A percentile compares a stretch with the other conserved stretches of the same genome.
Evolutionary conservation across 1,140 invertebrate genomes (phyloP).

Genomic region (Onthophagus taurus): DNA sequence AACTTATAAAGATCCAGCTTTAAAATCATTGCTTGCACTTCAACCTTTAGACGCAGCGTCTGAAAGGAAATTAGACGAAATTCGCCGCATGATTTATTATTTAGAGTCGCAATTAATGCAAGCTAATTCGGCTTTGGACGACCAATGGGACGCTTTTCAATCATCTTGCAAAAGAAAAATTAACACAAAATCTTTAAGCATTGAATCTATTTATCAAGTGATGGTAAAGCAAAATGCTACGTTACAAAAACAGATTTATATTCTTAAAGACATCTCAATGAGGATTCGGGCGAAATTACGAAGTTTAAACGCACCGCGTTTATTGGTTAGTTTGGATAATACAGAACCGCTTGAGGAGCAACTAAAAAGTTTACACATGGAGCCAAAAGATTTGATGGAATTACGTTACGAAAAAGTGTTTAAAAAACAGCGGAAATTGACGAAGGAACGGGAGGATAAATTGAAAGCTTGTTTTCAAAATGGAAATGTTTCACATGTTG

Average conservation of each 20-base stretch:
- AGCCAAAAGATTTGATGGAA: constrained; percentile 19
- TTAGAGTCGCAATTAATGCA: constrained; percentile 51
- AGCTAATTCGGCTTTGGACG: constrained; percentile 46
- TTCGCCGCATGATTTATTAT: constrained; percentile 49
- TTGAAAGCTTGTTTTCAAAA: constrained; percentile 23
- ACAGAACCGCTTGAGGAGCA: constrained; percentile 22
- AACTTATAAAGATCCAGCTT: constrained; percentile 43
- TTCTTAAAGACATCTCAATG: constrained; percentile 31
- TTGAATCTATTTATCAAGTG: constrained; percentile 58
- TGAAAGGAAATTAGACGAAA: constrained; percentile 43
- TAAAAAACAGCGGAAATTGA: constrained; percentile 22
- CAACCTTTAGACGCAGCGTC: constrained; percentile 48
- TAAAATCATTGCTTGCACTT: constrained; percentile 40
- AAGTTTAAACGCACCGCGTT: constrained; percentile 12
- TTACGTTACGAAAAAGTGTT: constrained; percentile 23
- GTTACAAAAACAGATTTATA: constrained; percentile 41
- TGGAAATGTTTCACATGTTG: constrained; percentile 21
- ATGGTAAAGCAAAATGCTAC: constrained; percentile 53
- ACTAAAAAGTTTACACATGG: constrained; percentile 24
- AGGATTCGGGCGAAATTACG: constrained; percentile 19
- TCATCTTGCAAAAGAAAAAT: constrained; percentile 39
- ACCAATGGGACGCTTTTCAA: constrained; percentile 50
- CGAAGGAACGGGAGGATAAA: constrained; percentile 20
- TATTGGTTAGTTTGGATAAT: constrained; percentile 22
- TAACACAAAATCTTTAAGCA: constrained; percentile 44